A percentile compares a stretch with the other conserved stretches of the same genome.
phyloP scores from a whole-genome alignment of 2,113 vertebrate species.

The Hippocampus guttulatus region DNA sequence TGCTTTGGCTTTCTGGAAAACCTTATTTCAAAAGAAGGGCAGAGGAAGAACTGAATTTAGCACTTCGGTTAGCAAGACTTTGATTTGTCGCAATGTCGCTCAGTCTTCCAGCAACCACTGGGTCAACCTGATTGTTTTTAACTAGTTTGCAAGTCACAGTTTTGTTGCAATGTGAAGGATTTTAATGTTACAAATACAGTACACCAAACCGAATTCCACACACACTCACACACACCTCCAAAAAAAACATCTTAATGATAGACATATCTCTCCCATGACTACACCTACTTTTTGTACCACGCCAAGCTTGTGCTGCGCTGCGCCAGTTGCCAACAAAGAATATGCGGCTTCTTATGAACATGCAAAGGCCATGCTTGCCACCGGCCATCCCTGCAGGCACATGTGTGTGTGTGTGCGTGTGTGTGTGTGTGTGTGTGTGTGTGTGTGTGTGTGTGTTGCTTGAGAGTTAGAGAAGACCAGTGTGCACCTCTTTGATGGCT shows the following conservation, averaged over 20 bases:
- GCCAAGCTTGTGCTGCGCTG: not conserved
- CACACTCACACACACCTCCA: not conserved
- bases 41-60: no score
- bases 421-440: not conserved
- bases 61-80: no score
- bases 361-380: slow-evolving; percentile 40
- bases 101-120: no score
- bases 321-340: slow-evolving; percentile 13
- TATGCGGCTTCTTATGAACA: slow-evolving; percentile 16
- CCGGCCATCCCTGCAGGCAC: slow-evolving; percentile 61
- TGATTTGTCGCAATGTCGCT: no score
- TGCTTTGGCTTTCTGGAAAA: no score
- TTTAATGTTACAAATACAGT: no score
- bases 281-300: not conserved
- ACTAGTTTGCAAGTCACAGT: no score
- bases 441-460: not conserved
- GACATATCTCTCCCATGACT: not conserved
- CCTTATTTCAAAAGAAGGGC: no score
- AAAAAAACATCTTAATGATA: not conserved
- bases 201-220: not conserved
- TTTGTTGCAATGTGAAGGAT: no score
- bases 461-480: slow-evolving; percentile 35
- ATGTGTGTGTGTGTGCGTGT: slow-evolving; percentile 38
- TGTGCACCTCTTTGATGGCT: slow-evolving; percentile 59
- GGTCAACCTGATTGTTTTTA: no score